Evolutionary conservation across 2,797 vertebrate species (phyloP), one percentile per base, ranked within the genome.

Genomic region (Cryptoblepharus egeriae): DNA sequence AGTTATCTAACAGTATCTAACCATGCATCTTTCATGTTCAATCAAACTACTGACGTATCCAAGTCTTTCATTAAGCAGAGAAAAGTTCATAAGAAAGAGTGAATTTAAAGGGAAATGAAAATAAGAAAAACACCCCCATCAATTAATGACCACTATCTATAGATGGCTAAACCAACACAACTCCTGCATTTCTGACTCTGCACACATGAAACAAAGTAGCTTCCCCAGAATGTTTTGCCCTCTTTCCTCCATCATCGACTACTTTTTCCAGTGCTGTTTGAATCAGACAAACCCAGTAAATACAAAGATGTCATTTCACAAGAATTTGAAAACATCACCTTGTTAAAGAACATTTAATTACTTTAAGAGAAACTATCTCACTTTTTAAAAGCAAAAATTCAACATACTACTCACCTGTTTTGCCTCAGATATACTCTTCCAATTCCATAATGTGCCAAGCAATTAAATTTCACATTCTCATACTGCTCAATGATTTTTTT

Each of bases 391-490:
- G 30, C 1, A 0, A 6, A 26, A 37, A 7, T 26, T 80, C 63
- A n/a, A 3, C 35, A 22, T 42, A 73, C 85, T 3, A 95, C 95
- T 86, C 76, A 95, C 98, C 97, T 96, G 95, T 99, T 99, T 85
- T 98, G 97, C 81, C 94, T 97, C 37, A 97, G 93, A 84, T 97
- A 97, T 1, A 98, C 95, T 86, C 92, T 97, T 37, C 98, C 98
- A 65, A 96, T 91, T 69, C 97, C 97, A 83, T 96, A 98, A 82
- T 95, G 96, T 61, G 98, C 97, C 91, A 99, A 92, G 86, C 95
- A 97, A 88, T 97, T 96, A 90, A 98, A 97, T 2, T 95, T 95
- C 89, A 97, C 96, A 57, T 97, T 96, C 28, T 91, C 96, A 75
- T 95, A 96, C 0, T 94, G 69, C 0, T 95, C 92, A 28, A 96